phyloP scores from a whole-genome alignment of 1,140 invertebrate genomes.

The Conus betulinus region DNA sequence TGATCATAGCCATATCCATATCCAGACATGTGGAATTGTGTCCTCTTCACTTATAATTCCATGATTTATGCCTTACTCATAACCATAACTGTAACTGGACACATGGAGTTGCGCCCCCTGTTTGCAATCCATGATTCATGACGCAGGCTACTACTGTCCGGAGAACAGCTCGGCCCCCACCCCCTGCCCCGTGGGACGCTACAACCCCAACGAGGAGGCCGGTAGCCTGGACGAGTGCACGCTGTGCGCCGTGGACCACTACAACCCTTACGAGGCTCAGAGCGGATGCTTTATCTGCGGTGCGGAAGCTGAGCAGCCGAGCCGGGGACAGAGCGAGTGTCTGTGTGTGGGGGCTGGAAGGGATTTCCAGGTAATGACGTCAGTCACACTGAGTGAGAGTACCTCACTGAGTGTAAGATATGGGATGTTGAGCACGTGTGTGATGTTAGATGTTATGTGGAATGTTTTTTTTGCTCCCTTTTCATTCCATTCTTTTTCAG shows the following conservation, averaged over 20 bases:
- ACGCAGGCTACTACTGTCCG: constrained; percentile 71
- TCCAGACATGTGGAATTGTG: no score
- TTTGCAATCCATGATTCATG: background rate
- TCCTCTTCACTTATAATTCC: no score
- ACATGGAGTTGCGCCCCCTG: background rate
- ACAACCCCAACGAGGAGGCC: constrained; percentile 53
- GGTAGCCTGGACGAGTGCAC: constrained; percentile 59
- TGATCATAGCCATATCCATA: no score
- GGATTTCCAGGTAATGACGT: constrained; percentile 68
- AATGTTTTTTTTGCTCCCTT: no score
- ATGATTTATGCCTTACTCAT: no score
- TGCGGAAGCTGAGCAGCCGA: constrained; percentile 60
- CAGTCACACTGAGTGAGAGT: no score
- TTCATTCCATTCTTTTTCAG: no score
- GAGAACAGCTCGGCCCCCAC: constrained; percentile 53
- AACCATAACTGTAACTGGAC: no score
- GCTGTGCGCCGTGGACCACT: constrained; percentile 65
- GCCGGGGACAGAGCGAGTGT: constrained; percentile 62
- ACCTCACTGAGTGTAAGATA: no score
- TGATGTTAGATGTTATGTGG: no score
- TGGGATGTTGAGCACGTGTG: no score
- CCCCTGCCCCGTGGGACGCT: constrained; percentile 62
- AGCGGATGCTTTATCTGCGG: constrained; percentile 68
- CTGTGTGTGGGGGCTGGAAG: constrained; percentile 65
- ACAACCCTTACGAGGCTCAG: constrained; percentile 67